Evolutionary conservation across 2,797 vertebrate genomes (phyloP).

Genomic region (Tamandua tetradactyla): DNA sequence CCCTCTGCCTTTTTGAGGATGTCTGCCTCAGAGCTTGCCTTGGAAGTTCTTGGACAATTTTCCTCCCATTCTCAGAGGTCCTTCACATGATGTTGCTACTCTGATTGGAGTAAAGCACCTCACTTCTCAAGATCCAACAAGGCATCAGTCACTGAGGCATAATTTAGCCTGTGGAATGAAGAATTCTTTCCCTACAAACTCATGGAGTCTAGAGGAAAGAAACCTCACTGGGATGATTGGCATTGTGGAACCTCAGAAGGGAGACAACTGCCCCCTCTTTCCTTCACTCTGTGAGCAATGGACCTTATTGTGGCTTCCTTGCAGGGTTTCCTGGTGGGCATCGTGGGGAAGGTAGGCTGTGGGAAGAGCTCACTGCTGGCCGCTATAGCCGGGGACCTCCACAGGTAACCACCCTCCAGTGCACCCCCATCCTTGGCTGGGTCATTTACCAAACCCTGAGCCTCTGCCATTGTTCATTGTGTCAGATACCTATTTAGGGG

Average conservation of each 20-base stretch:
- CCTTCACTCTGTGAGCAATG: neutral
- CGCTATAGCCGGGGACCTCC: constrained; percentile 94
- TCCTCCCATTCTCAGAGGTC: neutral
- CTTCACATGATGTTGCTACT: neutral
- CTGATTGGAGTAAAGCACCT: neutral
- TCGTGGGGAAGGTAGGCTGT: constrained; percentile 96
- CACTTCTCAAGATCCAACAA: neutral
- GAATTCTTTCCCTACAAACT: neutral
- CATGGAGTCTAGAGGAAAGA: neutral
- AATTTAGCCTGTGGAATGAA: neutral
- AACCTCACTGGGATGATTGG: neutral
- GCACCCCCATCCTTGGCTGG: neutral
- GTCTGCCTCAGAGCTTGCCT: neutral
- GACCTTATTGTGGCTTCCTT: constrained; percentile 56
- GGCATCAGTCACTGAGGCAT: neutral
- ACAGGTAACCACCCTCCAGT: constrained; percentile 87
- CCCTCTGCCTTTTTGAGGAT: neutral
- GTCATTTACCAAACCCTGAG: neutral
- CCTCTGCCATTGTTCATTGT: neutral
- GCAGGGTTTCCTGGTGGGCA: constrained; percentile 92
- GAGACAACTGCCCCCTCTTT: neutral
- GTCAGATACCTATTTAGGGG: neutral
- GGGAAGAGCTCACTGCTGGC: constrained; percentile 96
- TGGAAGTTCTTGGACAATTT: neutral
- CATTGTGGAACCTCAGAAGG: neutral